A percentile compares a stretch with the other conserved stretches of the same genome.
Conservation (phyloP, 1,140 invertebrate genomes). For the Bombus polaris region DNA sequence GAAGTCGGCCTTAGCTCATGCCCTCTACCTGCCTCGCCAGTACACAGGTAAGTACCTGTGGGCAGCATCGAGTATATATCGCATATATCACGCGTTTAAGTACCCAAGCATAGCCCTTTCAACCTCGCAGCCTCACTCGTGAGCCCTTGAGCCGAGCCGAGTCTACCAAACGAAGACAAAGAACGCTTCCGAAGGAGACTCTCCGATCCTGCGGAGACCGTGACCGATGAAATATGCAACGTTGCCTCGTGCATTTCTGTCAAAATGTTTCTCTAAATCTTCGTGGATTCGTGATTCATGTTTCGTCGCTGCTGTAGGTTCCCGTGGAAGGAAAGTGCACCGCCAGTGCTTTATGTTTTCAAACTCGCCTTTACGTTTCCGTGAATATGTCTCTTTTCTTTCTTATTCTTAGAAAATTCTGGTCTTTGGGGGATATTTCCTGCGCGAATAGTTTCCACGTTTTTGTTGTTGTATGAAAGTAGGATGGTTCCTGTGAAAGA, state of each 20-base stretch:
- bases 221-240: conserved; percentile 54
- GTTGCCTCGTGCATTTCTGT: conserved; percentile 44
- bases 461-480: neutral
- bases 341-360: neutral
- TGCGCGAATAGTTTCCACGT: too few species aligned
- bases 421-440: neutral
- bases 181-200: conserved; percentile 23
- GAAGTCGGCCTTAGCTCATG: conserved; percentile 37
- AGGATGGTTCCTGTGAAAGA: neutral
- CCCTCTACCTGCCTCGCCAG: conserved; percentile 45
- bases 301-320: conserved; percentile 8
- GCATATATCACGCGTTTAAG: conserved; percentile 75
- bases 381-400: neutral
- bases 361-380: neutral
- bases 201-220: conserved; percentile 25
- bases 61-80: conserved; percentile 62
- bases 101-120: conserved; percentile 63
- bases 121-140: conserved; percentile 53
- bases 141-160: conserved; percentile 27
- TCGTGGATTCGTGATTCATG: conserved; percentile 32
- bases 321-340: neutral
- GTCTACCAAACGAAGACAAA: conserved; percentile 57
- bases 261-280: conserved; percentile 52
- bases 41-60: conserved; percentile 69
- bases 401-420: neutral